Base-by-base conservation (phyloP, 1,140 invertebrate species). In the Belonocnema kinseyi region DNA sequence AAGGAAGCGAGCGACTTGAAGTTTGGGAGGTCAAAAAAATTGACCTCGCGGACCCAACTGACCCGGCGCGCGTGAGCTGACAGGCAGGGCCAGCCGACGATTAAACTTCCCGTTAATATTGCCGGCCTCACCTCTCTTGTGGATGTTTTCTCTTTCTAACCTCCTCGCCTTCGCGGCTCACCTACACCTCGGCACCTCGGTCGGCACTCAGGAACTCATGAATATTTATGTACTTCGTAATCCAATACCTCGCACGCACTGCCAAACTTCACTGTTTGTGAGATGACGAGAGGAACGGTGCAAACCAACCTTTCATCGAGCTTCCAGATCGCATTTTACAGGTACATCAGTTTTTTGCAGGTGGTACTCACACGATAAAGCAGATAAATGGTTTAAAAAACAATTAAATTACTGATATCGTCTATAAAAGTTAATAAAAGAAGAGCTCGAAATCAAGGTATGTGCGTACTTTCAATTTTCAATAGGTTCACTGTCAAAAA, bases 81-180 rank as follows among this genome's bases (percentile, higher is more conserved):
- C 88, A 89, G 85, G 83, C 85, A 83, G 85, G 89, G 86, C 88
- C 86, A 85, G 83, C 85, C 86, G 81, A 87, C 88, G 88, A 89
- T 90, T 89, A 90, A 90, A 90, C 89, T 89, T 90, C 86, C 89
- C 89, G 88, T 90, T 91, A 90, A 90, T 90, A 90, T 89, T 83
- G 84, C 84, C 77, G 75, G 75, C 81, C 84, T 83, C 80, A 82
- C 81, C 82, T 84, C 81, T 56, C 66, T 75, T 52, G 61, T 56
- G 73, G 66, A 21, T 75, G n/a, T 73, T 46, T 66, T 77, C 33
- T 72, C 50, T 76, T 80, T 56, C 77, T 80, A 50, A 66, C 61
- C 75, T 76, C 61, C 70, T 76, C 74, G 54, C 74, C 74, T 61
- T 76, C 61, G 74, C 70, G 58, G 26, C 26, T 33, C 26, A 33